phyloP scores from a whole-genome alignment of 2,113 vertebrate species.

The Tylochromis polylepis region DNA sequence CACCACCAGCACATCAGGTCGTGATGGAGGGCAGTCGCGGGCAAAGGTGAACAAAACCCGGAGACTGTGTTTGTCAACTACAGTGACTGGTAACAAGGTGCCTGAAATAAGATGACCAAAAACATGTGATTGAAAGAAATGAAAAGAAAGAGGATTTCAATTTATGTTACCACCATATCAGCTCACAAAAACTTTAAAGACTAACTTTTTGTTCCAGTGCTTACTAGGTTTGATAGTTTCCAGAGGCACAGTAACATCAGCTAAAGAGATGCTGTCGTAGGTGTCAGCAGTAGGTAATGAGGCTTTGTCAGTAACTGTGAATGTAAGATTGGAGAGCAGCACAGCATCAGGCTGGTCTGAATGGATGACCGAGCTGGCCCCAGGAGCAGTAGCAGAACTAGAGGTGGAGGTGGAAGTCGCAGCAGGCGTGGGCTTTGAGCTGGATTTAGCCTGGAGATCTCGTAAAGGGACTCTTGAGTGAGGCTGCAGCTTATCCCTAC shows the following conservation, averaged over 20 bases:
- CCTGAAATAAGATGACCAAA: conserved; percentile 66
- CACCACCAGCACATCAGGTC: conserved; percentile 89
- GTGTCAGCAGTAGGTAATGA: conserved; percentile 11
- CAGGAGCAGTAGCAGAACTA: not conserved
- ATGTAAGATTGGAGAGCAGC: conserved; percentile 44
- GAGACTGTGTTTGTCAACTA: conserved; percentile 92
- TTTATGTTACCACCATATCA: not conserved
- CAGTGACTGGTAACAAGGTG: conserved; percentile 89
- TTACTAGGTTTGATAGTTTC: conserved; percentile 97
- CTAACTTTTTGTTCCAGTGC: conserved; percentile 10
- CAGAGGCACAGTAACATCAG: conserved; percentile 85
- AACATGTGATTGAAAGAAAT: not conserved
- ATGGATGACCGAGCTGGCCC: not conserved
- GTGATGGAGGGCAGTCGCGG: conserved; percentile 81
- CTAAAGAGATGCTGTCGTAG: conserved; percentile 77
- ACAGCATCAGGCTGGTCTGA: conserved; percentile 55
- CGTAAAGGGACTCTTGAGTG: conserved; percentile 82
- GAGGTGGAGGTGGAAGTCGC: not conserved
- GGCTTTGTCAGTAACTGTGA: conserved; percentile 39
- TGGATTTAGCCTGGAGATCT: conserved; percentile 85
- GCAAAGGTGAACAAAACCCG: conserved; percentile 94
- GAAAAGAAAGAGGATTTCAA: not conserved
- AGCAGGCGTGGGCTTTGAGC: conserved; percentile 25
- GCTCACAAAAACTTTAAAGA: not conserved
- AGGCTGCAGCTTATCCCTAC: conserved; percentile 86